Evolutionary conservation across 1,140 invertebrate species (phyloP), one percentile per base, ranked within the genome.

Genomic region (Pseudomyrmex cubaensis): DNA sequence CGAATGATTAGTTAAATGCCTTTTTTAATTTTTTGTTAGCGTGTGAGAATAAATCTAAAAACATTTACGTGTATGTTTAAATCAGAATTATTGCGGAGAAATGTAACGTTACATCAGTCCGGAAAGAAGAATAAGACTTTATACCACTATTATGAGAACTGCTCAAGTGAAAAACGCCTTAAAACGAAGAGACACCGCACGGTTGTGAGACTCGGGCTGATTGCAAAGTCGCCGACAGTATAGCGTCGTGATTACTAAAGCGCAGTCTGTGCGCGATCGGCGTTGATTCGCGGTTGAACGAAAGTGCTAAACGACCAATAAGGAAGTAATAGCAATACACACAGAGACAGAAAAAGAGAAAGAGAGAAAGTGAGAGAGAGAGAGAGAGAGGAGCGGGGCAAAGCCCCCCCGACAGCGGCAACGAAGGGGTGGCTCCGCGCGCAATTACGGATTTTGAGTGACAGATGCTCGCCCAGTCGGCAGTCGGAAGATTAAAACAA

Each of bases 401-500:
- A 54, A 46, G 46, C 15, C 54, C 46, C 17, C 59, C 61, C 12
- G 52, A 54, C n/a, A 62, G 54, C 9, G 13, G 70, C 35, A 35
- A 54, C 80, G 85, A 89, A 86, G 59, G 84, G 85, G 85, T 88
- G 87, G 86, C 84, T 89, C 87, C 88, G 91, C 87, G 91, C 87
- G 91, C 93, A 94, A 94, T 94, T 94, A 94, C 90, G 91, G 90
- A 92, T 93, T 94, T 94, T 94, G 94, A 94, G 93, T 94, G 94
- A 94, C 94, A 94, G 94, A 94, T 94, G 94, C 93, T 94, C 93
- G 92, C 93, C 91, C 92, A 87, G 91, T 92, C 92, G 92, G 92
- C 89, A 94, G 93, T 93, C 92, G 92, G 92, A 94, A 94, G 94
- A 94, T 94, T 94, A 94, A 94, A 94, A 94, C 93, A 94, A 94